Percentiles rank a stretch among this genome's conserved stretches.
Evolutionary conservation across 1,140 invertebrate genomes (phyloP).

Genomic region (Heterodera schachtii): DNA sequence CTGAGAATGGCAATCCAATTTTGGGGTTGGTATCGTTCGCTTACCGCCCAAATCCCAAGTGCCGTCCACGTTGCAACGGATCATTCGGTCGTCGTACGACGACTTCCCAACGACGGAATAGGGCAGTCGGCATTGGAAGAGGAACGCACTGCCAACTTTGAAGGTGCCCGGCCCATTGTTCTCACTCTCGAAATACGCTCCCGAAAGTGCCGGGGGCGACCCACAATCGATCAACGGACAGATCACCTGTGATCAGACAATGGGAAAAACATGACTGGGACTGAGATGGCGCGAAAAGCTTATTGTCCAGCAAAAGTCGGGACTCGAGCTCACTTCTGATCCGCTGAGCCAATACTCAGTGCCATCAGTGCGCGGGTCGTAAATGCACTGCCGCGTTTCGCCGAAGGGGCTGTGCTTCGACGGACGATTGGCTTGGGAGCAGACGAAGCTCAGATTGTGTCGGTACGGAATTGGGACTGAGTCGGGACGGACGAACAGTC

Average conservation of each 20-base stretch:
- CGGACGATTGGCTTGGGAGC: slow-evolving; percentile 31
- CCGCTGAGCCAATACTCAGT: slow-evolving; percentile 89
- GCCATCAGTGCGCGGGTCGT: slow-evolving; percentile 85
- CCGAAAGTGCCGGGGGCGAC: slow-evolving; percentile 70
- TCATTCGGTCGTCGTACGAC: slow-evolving; percentile 84
- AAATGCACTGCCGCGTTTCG: slow-evolving; percentile 87
- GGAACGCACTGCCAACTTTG: slow-evolving; percentile 75
- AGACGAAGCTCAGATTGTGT: slow-evolving; percentile 57
- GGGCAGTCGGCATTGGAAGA: slow-evolving; percentile 93
- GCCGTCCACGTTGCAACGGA: slow-evolving; percentile 85
- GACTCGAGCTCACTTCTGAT: slow-evolving; percentile 71
- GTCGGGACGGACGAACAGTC: slow-evolving; percentile 58
- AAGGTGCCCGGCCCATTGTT: slow-evolving; percentile 73
- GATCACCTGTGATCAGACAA: neutral
- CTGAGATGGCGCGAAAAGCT: too few species aligned
- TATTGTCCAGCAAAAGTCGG: neutral
- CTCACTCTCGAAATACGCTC: slow-evolving; percentile 85
- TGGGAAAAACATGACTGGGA: neutral
- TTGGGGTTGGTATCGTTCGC: neutral
- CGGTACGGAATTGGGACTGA: slow-evolving; percentile 54
- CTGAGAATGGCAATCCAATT: neutral
- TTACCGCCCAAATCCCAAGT: slow-evolving; percentile 89
- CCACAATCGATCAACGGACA: slow-evolving; percentile 65
- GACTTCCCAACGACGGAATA: slow-evolving; percentile 90
- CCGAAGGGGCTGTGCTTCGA: slow-evolving; percentile 71